A percentile compares a stretch with the other conserved stretches of the same genome.
Evolutionary conservation across 1,140 invertebrate genomes (phyloP).

Genomic region (Paraescarpia echinospica): DNA sequence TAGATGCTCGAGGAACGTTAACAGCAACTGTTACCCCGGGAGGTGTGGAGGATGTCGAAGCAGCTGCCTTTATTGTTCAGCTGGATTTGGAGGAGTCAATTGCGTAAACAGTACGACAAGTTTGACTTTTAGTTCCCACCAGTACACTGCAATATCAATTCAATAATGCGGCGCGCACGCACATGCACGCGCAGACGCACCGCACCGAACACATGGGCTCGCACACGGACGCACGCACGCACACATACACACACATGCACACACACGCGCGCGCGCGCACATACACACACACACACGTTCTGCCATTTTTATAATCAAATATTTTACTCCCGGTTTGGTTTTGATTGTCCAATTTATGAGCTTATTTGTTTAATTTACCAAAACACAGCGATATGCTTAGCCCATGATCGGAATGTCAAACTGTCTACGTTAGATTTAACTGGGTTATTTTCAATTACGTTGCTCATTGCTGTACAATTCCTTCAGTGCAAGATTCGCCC

Average conservation of each 20-base stretch:
- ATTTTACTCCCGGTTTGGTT: no score
- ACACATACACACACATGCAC: not conserved
- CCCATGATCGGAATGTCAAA: no score
- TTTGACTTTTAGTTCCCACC: not conserved
- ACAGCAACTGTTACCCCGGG: not conserved
- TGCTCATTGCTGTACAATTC: not conserved
- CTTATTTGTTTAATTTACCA: no score
- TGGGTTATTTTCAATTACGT: not conserved
- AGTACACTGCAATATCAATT: not conserved
- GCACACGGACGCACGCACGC: not conserved
- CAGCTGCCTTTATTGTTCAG: not conserved
- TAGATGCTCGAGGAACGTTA: not conserved
- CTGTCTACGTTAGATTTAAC: no score
- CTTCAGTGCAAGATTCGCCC: not conserved
- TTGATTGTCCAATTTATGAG: no score
- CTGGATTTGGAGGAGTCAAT: not conserved
- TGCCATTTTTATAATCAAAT: no score
- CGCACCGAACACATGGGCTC: no score
- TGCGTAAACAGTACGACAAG: not conserved
- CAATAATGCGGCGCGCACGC: not conserved
- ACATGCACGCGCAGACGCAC: not conserved
- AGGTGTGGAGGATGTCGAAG: not conserved
- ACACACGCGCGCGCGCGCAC: no score
- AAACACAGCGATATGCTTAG: no score
- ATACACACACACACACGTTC: no score